Conservation (phyloP, 2,797 vertebrate species). For the Phyllotis vaccarum region DNA sequence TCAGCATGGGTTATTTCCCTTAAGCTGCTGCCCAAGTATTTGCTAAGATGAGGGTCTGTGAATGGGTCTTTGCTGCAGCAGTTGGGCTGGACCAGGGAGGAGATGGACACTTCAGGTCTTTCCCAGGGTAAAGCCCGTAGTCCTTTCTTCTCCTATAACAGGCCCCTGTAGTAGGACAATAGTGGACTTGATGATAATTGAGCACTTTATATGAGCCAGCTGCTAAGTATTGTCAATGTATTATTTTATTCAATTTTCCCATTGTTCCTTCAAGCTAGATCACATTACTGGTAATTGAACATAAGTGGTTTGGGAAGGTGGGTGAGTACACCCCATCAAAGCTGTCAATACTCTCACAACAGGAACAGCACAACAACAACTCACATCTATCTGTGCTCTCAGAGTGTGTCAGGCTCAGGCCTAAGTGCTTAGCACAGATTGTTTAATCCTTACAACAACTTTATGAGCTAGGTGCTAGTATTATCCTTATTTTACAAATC, state of each 20-base stretch:
- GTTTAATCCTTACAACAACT: constrained; percentile 63
- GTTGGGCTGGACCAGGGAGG: not conserved
- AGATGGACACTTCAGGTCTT: not conserved
- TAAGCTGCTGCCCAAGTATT: not conserved
- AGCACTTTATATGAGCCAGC: constrained; percentile 13
- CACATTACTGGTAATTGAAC: not conserved
- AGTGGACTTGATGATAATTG: not conserved
- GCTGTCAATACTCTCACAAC: not conserved
- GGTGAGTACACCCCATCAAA: not conserved
- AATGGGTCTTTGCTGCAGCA: not conserved
- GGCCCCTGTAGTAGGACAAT: not conserved
- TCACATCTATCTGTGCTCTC: not conserved
- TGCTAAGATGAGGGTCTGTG: not conserved
- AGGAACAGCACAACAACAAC: not conserved
- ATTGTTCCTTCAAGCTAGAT: not conserved
- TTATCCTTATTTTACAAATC: constrained; percentile 37
- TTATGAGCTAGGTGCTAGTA: constrained; percentile 47
- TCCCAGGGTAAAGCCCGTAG: constrained; percentile 11
- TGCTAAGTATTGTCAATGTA: not conserved
- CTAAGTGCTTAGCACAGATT: constrained; percentile 49
- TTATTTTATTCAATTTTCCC: not conserved
- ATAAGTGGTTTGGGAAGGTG: not conserved
- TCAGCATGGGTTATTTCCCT: not conserved
- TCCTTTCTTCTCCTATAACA: not conserved
- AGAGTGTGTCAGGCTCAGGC: constrained; percentile 32